Base-by-base conservation (phyloP, 2,888 invertebrate genomes). In the Sceliomorpha sp. region DNA sequence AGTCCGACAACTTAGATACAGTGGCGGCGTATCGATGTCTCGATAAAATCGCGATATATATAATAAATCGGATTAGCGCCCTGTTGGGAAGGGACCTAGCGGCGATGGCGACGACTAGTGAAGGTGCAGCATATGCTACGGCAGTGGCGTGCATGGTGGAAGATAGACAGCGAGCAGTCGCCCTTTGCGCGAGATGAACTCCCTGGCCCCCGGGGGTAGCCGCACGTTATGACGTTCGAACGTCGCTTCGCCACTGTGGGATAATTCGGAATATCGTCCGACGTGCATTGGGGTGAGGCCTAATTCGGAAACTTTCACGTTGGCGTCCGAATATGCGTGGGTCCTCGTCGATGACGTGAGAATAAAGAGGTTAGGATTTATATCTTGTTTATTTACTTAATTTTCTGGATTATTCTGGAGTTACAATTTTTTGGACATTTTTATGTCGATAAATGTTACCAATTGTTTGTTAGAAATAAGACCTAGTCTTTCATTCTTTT, bases 21-120 rank as follows among this genome's bases (percentile, higher is more conserved):
- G 40, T 62, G 59, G 48, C 71, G 69, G 63, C 70, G 58, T 82
- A 86, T 85, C 85, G 80, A 84, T 86, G 81, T 80, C 84, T 75
- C 79, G 86, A 88, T 86, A 83, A 86, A 84, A 87, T 86, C 84
- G 81, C 78, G 81, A 84, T 75, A 80, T 84, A n/a, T n/a, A 83
- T 80, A 82, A 87, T 87, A 88, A 88, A 88, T 88, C 88, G 85
- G 88, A 88, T 88, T 87, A 87, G 75, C 50, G 60, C 53, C n/a
- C n/a, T n/a, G n/a, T n/a, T 69, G 72, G 67, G 70, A 76, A 68
- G 80, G 78, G 82, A 79, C 62, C n/a, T n/a, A n/a, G n/a, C n/a
- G n/a, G n/a, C n/a, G n/a, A n/a, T n/a, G n/a, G 74, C 69, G 69
- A 47, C 75, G 70, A 72, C 64, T 72, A 73, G 72, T 59, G 75